Conservation (phyloP, 2,113 vertebrate genomes). For the Oxyura jamaicensis region DNA sequence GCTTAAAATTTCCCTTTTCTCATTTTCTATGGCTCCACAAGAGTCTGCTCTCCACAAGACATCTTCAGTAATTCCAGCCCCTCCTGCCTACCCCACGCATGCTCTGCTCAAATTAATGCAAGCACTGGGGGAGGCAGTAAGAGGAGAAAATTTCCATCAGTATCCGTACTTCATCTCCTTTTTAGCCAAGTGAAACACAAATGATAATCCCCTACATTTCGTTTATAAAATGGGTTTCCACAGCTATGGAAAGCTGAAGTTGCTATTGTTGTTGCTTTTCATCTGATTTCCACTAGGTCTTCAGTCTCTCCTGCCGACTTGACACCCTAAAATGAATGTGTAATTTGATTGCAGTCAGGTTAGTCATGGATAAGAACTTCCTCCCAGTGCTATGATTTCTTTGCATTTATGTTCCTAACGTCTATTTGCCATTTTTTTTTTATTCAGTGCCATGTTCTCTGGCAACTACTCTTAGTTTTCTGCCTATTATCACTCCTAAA, state of each 20-base stretch:
- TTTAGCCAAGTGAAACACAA: conserved; percentile 42
- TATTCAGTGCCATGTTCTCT: conserved; percentile 24
- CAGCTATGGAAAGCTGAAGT: conserved; percentile 12
- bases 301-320: background rate
- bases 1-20: conserved; percentile 29
- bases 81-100: background rate
- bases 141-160: conserved; percentile 6
- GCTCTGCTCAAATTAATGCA: background rate
- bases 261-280: conserved; percentile 13
- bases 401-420: conserved; percentile 9
- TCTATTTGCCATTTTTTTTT: conserved; percentile 47
- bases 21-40: background rate
- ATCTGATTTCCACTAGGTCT: background rate
- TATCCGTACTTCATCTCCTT: background rate
- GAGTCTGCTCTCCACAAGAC: background rate
- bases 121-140: background rate
- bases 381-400: background rate
- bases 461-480: conserved; percentile 43
- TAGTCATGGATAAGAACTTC: conserved; percentile 12
- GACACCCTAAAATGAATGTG: conserved; percentile 21
- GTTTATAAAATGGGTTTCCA: conserved; percentile 6
- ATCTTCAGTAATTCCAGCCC: background rate
- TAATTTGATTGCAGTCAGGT: conserved; percentile 14
- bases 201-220: conserved; percentile 31
- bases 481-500: conserved; percentile 39